Evolutionary conservation across 2,888 invertebrate genomes (phyloP).

Genomic region (Philonicus albiceps): DNA sequence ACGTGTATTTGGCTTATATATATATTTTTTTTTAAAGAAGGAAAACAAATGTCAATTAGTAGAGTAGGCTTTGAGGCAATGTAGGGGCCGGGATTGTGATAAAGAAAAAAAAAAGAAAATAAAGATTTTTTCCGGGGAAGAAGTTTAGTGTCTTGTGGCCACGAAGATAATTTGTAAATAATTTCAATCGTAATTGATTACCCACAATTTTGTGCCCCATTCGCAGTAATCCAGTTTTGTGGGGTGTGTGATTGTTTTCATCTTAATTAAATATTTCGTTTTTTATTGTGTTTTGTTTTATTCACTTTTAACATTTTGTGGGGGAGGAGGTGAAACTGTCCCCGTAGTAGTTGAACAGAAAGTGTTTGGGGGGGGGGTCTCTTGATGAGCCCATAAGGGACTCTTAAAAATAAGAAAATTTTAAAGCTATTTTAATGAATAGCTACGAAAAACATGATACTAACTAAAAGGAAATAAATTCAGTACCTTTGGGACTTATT

Average conservation of each 20-base stretch:
- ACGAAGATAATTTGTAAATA: background rate
- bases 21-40: background rate
- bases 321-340: background rate
- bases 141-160: background rate
- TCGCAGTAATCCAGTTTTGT: background rate
- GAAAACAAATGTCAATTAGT: background rate
- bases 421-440: no score
- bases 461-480: background rate
- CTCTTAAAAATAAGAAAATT: background rate
- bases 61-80: background rate
- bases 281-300: no score
- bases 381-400: background rate
- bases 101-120: background rate
- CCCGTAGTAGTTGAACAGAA: background rate
- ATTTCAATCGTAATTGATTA: background rate
- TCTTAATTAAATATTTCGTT: background rate
- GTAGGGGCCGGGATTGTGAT: background rate
- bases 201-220: background rate
- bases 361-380: background rate
- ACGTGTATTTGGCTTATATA: no score
- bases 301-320: background rate
- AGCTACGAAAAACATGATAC: background rate
- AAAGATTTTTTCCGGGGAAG: background rate
- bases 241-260: background rate
- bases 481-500: background rate